phyloP scores from a whole-genome alignment of 2,888 invertebrate genomes.

The Drosophila affinis region DNA sequence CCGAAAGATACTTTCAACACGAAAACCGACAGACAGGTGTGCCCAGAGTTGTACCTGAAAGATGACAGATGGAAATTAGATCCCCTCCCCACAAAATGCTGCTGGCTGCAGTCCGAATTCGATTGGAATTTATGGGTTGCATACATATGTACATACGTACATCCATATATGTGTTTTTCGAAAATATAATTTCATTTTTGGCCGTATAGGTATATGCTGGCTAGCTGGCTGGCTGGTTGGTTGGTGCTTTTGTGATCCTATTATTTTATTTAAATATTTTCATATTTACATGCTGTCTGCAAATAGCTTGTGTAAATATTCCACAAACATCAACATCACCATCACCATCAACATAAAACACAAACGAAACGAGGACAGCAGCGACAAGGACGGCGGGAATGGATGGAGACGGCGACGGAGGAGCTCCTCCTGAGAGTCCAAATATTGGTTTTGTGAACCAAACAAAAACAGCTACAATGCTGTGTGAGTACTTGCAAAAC shows the following conservation, averaged over 20 bases:
- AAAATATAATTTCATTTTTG: background rate
- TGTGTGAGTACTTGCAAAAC: constrained; percentile 7
- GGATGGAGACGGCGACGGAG: background rate
- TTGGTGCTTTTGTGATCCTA: background rate
- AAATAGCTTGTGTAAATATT: constrained; percentile 48
- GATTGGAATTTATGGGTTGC: background rate
- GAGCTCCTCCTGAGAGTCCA: constrained; percentile 17
- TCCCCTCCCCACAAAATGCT: background rate
- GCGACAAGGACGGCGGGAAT: background rate
- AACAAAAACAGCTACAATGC: constrained; percentile 1
- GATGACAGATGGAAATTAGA: background rate
- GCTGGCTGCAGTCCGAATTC: background rate
- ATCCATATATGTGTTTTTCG: background rate
- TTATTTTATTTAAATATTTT: constrained; percentile 37
- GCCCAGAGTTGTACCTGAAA: too few relatives aligned
- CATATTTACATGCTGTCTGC: constrained; percentile 30
- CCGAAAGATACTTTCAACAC: background rate
- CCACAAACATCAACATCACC: constrained; percentile 18
- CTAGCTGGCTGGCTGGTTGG: background rate
- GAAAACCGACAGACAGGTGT: background rate
- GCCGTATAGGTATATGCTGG: background rate
- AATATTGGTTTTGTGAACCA: constrained; percentile 36
- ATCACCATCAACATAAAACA: constrained; percentile 7
- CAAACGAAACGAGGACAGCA: background rate
- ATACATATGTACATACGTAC: background rate